Conservation (phyloP, 2,797 vertebrate species). For the Schizopygopsis malacanthus region DNA sequence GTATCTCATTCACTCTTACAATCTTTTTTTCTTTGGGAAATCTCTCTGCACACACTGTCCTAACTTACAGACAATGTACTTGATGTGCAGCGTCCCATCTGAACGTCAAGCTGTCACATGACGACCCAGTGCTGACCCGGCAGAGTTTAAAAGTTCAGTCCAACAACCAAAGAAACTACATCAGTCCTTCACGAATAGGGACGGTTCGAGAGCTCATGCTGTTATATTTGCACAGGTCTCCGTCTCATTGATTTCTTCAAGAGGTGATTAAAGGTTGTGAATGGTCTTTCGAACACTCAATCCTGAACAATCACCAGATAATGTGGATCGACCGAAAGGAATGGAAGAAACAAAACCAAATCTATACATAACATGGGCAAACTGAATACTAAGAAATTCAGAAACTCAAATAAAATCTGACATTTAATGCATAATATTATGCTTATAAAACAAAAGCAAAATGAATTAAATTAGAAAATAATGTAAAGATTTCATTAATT, state of each 20-base stretch:
- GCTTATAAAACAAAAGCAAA: not conserved
- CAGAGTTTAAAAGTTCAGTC: slow-evolving; percentile 12
- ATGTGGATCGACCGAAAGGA: not conserved
- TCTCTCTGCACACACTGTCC: not conserved
- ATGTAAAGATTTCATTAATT: not conserved
- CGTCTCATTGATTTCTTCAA: slow-evolving; percentile 22
- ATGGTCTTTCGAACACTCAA: slow-evolving; percentile 11
- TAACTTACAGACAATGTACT: not conserved
- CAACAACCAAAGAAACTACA: not conserved
- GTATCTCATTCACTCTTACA: not conserved
- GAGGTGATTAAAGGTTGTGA: slow-evolving; percentile 31
- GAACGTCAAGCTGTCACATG: not conserved
- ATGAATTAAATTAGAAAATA: not conserved
- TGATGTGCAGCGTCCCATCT: not conserved
- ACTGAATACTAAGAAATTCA: not conserved
- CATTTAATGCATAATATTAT: not conserved
- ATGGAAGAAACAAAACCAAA: not conserved
- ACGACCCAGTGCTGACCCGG: not conserved
- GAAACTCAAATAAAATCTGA: not conserved
- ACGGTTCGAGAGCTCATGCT: slow-evolving; percentile 8
- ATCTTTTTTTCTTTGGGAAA: not conserved
- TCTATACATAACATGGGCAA: not conserved
- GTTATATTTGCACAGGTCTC: slow-evolving; percentile 6
- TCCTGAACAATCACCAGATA: slow-evolving; percentile 10
- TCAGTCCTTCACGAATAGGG: not conserved